Evolutionary conservation across 2,888 invertebrate genomes (phyloP).

Genomic region (Pristionchus arcanus): DNA sequence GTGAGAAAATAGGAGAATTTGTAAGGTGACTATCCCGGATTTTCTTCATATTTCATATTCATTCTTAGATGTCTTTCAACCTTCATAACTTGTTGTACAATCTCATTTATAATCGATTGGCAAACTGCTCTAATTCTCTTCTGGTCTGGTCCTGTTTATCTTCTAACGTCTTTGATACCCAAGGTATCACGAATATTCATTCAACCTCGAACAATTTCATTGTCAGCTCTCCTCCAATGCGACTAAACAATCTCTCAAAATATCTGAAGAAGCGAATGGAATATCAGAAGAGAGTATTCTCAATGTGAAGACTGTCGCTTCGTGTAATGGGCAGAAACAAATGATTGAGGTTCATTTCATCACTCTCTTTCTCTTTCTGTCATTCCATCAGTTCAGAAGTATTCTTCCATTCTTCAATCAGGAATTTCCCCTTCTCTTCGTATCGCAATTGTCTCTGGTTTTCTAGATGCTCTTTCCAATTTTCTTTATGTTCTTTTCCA

Average conservation of each 20-base stretch:
- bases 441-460: not conserved
- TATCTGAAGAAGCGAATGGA: conserved; percentile 43
- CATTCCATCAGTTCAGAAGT: conserved; percentile 14
- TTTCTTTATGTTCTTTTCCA: conserved; percentile 4
- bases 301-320: conserved; percentile 42
- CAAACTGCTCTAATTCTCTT: conserved; percentile 17
- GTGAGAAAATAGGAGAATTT: conserved; percentile 24
- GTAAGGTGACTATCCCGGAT: not conserved
- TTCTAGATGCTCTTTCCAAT: conserved; percentile 5
- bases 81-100: not conserved
- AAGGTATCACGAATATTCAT: not conserved
- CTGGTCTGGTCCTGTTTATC: conserved; percentile 36
- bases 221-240: not conserved
- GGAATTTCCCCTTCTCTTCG: not conserved
- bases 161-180: not conserved
- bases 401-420: not conserved
- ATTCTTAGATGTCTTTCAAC: conserved; percentile 4
- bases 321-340: conserved; percentile 43
- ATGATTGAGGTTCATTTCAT: conserved; percentile 45
- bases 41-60: not conserved
- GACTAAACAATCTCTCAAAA: not conserved
- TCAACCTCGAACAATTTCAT: not conserved
- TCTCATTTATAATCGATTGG: conserved; percentile 25
- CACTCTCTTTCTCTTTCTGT: not conserved
- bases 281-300: conserved; percentile 29